phyloP scores from a whole-genome alignment of 2,113 vertebrate genomes.

The Myiozetetes cayanensis region DNA sequence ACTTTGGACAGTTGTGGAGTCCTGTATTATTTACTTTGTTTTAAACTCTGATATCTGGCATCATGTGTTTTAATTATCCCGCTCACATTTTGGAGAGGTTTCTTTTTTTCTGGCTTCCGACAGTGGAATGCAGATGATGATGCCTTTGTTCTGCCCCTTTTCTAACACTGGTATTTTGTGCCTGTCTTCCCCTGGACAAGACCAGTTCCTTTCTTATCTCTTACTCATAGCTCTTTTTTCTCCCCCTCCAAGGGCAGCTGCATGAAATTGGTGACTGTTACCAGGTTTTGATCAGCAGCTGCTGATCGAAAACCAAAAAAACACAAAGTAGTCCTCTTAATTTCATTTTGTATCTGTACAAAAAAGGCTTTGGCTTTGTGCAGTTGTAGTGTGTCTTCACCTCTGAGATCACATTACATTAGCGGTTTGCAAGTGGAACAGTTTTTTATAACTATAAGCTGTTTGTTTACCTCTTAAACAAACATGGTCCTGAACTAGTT shows the following conservation, averaged over 20 bases:
- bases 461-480: not conserved
- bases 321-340: not conserved
- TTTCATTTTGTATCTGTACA: not conserved
- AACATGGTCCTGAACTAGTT: not conserved
- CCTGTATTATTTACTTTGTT: not conserved
- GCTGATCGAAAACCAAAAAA: not conserved
- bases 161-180: not conserved
- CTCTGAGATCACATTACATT: not conserved
- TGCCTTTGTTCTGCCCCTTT: not conserved
- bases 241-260: not conserved
- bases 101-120: not conserved
- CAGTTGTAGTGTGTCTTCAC: not conserved
- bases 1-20: not conserved
- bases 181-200: not conserved
- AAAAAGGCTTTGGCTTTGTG: not conserved
- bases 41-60: not conserved
- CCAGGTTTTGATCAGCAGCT: not conserved
- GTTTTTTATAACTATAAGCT: not conserved
- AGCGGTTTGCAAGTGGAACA: not conserved
- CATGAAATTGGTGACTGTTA: not conserved
- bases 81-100: not conserved
- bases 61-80: fast-evolving
- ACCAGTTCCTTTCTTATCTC: not conserved
- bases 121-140: not conserved
- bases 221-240: not conserved